Evolutionary conservation across 2,888 invertebrate species (phyloP), one percentile per base, ranked within the genome.

Genomic region (Mesochorus sp.): DNA sequence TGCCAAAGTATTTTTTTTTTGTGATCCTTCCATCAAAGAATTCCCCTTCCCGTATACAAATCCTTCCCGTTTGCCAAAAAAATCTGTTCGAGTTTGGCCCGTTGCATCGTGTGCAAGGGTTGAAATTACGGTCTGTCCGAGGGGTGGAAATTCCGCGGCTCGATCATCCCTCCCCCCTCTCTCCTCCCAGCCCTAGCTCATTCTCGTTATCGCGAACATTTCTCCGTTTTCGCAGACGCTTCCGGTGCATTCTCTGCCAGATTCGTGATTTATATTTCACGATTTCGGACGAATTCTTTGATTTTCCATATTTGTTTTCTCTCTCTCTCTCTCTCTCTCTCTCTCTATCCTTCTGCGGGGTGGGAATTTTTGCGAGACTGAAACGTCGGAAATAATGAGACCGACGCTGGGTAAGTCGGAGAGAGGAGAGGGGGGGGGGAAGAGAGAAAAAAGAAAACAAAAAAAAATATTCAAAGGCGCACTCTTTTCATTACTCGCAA

Each of bases 51-150:
- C n/a, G n/a, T n/a, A n/a, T n/a, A n/a, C n/a, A n/a, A n/a, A n/a
- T 62, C 42, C 42, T 47, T 67, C 47, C 55, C 47, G 37, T 55
- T 49, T 68, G 57, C 67, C 73, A 51, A 28, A 10, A 6, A 34
- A 26, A 31, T 39, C 0, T n/a, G n/a, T n/a, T n/a, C n/a, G n/a
- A n/a, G n/a, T 67, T 51, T 55, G 34, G 31, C 71, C 49, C 55
- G 34, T 31, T 73, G 77, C 73, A 34, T n/a, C n/a, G n/a, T n/a
- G n/a, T n/a, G 55, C 72, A 49, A 72, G 72, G 39, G 42, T 61
- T 17, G 67, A 61, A 47, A 39, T n/a, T 57, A 6, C 61, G 3
- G 51, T 39, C 66, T 53, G 47, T 26, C 42, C 17, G 17, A 28
- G 49, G 53, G 53, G 67, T 42, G 44, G 8, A 75, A 75, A 68